Conservation (phyloP, 2,888 invertebrate species). For the Ceraclea dissimilis region DNA sequence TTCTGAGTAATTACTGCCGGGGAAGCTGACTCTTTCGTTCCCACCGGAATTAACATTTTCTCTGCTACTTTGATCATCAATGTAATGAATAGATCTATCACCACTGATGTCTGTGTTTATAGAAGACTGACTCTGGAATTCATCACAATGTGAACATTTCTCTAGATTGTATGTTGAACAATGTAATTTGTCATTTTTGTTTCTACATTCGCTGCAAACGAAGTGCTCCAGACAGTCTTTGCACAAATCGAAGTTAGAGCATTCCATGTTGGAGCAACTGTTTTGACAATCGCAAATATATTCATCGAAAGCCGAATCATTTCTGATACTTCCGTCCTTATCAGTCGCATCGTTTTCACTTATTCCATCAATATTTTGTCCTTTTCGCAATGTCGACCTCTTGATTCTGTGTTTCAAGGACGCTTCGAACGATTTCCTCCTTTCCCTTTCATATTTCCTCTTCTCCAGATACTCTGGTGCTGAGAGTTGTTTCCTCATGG, state of each 20-base stretch:
- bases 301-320: constrained; percentile 17
- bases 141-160: constrained; percentile 9
- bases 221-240: constrained; percentile 10
- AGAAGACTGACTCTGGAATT: constrained; percentile 19
- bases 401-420: constrained; percentile 52
- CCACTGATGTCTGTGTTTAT: constrained; percentile 7
- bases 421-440: constrained; percentile 56
- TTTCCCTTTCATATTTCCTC: constrained; percentile 65
- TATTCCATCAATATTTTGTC: constrained; percentile 9
- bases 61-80: constrained; percentile 33
- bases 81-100: constrained; percentile 40
- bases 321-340: constrained; percentile 15
- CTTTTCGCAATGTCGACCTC: constrained; percentile 34
- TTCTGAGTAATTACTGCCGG: constrained; percentile 8
- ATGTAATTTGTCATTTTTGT: constrained; percentile 27
- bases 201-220: constrained; percentile 10
- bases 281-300: constrained; percentile 16
- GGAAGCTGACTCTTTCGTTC: background rate
- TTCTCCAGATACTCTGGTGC: constrained; percentile 89
- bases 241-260: constrained; percentile 13
- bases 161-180: constrained; percentile 40
- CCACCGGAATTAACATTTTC: constrained; percentile 1
- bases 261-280: constrained; percentile 10
- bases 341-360: constrained; percentile 14
- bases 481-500: constrained; percentile 67